These are phyloP conservation scores for Rhea americana DNA, from an alignment of 2,113 vertebrate genomes.

Conservation along the genomic window DNA sequence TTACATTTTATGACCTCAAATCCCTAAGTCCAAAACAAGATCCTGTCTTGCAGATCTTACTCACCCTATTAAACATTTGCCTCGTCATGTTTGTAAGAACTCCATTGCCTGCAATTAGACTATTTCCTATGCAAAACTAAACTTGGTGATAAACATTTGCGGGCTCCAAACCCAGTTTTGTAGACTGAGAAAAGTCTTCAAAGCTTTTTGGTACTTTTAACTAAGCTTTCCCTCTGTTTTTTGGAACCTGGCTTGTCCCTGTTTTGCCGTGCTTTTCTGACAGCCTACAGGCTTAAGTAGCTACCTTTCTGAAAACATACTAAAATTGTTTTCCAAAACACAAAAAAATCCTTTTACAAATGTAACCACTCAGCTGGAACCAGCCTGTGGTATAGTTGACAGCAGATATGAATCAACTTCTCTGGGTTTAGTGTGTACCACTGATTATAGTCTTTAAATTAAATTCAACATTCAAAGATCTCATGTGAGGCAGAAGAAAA, in stretches of 20 bases:
- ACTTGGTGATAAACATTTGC: neutral
- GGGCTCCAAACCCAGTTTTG: neutral
- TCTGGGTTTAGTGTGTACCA: neutral
- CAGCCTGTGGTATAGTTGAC: neutral
- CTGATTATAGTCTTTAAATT: neutral
- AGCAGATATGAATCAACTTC: neutral
- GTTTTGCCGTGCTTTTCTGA: neutral
- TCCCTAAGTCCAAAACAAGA: neutral
- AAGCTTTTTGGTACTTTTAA: neutral
- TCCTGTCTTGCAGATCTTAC: neutral
- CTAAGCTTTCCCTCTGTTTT: neutral
- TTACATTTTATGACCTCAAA: constrained; percentile 13
- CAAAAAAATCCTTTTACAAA: neutral
- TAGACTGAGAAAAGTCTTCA: neutral
- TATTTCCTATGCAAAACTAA: neutral
- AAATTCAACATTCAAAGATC: neutral
- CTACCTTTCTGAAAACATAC: neutral
- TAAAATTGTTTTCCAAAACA: neutral
- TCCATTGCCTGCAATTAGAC: neutral
- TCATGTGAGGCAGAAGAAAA: neutral
- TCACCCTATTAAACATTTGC: neutral
- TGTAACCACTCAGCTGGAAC: neutral
- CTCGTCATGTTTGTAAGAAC: neutral
- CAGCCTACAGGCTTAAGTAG: neutral
- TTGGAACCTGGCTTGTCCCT: neutral